Evolutionary conservation across 2,888 invertebrate species (phyloP), one percentile per base, ranked within the genome.

Genomic region (Eupithecia subfuscata): DNA sequence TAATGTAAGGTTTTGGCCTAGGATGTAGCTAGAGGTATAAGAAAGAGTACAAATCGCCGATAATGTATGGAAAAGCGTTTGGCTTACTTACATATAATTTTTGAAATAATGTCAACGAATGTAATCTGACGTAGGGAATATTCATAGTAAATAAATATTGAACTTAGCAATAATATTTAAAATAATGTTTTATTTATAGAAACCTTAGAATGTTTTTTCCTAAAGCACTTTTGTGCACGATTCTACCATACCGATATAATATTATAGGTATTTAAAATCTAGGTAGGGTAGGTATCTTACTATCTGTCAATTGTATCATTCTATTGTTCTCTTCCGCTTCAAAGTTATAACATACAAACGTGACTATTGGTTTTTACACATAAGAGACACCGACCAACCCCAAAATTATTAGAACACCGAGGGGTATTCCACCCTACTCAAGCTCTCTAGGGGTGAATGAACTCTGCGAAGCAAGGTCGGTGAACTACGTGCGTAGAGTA

Each of bases 1-100:
- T 95, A 94, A 91, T 89, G 93, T 93, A 94, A 94, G 94, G 95
- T 92, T 94, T 89, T 95, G 95, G 95, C 95, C 95, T 95, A 95
- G 95, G 92, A 91, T 94, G 89, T 95, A 95, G 93, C 90, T 95
- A 95, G 93, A 91, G 88, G 89, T 92, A 91, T 95, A 95, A 94
- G 94, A 93, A 92, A 94, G 92, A 95, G 95, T 95, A 95, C 95
- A 95, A 95, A 94, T 92, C 90, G 91, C 93, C 91, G 92, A 89
- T 91, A 91, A 88, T 91, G 90, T 92, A 91, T 92, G 90, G 90
- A 89, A 88, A 88, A 88, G 87, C 87, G 89, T 93, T 93, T 94
- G 92, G 93, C 94, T 95, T 94, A 92, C 92, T 92, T 93, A 92
- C 90, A 90, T 92, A 92, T 92, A 91, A 92, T 91, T 93, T 92